Conservation (phyloP, 1,140 invertebrate genomes). For the Aphaenogaster floridana region DNA sequence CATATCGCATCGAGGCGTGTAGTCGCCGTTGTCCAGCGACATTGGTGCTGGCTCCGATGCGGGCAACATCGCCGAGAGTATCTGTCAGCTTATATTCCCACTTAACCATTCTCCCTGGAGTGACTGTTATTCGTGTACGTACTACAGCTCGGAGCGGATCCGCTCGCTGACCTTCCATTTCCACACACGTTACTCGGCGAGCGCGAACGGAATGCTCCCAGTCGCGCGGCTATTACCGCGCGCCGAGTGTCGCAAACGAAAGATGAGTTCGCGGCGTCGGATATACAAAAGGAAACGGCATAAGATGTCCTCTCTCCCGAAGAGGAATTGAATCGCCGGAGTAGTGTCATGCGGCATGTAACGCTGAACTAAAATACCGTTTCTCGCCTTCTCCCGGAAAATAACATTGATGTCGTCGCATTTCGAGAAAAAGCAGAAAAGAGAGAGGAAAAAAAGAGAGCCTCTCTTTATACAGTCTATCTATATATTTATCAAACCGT, state of each 20-base stretch:
- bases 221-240: not conserved
- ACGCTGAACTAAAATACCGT: not conserved
- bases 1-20: not conserved
- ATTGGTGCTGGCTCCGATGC: constrained; percentile 1
- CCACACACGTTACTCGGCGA: not conserved
- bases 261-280: constrained; percentile 36
- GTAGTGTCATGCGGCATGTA: not conserved
- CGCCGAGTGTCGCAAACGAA: constrained; percentile 14
- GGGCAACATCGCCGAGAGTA: constrained; percentile 40
- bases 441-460: not conserved
- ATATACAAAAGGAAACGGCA: constrained; percentile 25
- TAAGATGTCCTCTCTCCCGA: not conserved
- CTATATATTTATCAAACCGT: constrained; percentile 29
- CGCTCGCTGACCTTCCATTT: constrained; percentile 44
- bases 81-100: constrained; percentile 51
- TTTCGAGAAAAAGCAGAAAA: not conserved
- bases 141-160: constrained; percentile 11
- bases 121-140: constrained; percentile 45
- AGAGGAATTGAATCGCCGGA: constrained; percentile 23
- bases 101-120: constrained; percentile 48
- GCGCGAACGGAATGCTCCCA: not conserved
- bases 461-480: not conserved
- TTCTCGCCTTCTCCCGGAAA: not conserved
- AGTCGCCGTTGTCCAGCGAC: constrained; percentile 9
- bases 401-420: not conserved